Evolutionary conservation across 2,797 vertebrate genomes (phyloP), one percentile per base, ranked within the genome.

Genomic region (Sparidentex hasta): DNA sequence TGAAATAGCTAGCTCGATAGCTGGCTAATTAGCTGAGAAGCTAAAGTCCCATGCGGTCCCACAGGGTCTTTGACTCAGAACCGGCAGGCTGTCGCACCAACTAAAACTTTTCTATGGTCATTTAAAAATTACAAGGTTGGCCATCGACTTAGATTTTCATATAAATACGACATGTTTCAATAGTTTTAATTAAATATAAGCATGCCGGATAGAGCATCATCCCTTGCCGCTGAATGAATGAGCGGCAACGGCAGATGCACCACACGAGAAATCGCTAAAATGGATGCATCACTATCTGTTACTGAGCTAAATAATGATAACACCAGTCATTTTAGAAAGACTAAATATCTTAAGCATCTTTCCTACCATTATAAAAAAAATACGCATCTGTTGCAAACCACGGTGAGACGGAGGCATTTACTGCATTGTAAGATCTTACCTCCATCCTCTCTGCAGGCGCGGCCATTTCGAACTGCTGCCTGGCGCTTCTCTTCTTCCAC

Each of bases 401-500:
- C 11, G 3, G 13, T 0, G 8, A 23, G 14, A 1, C 0, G 2
- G 0, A n/a, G 0, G 1, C 2, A 0, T 29, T 7, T 41, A 0
- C 2, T 7, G 1, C 47, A 29, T 63, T 65, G 3, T 23, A 66
- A 70, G 33, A 41, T 29, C 89, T 92, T 93, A 96, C 95, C 95
- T 96, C 95, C 95, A 96, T 96, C 63, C 91, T 93, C 90, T 96
- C 95, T 85, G 95, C 86, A 81, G 91, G 90, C 86, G 95, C 93
- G 95, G 96, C 96, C 96, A 96, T 96, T 97, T 97, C 95, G 94
- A 81, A 92, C 92, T 90, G 74, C 71, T 69, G 61, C 48, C 68
- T 68, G 55, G 65, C 65, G 78, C 29, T 33, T 7, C 29, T 33
- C 29, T 33, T 33, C 29, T 5, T 29, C 29, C 3, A 29, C 29